phyloP scores from a whole-genome alignment of 2,888 invertebrate genomes.

The Galeopsomyia nigrocyanea region DNA sequence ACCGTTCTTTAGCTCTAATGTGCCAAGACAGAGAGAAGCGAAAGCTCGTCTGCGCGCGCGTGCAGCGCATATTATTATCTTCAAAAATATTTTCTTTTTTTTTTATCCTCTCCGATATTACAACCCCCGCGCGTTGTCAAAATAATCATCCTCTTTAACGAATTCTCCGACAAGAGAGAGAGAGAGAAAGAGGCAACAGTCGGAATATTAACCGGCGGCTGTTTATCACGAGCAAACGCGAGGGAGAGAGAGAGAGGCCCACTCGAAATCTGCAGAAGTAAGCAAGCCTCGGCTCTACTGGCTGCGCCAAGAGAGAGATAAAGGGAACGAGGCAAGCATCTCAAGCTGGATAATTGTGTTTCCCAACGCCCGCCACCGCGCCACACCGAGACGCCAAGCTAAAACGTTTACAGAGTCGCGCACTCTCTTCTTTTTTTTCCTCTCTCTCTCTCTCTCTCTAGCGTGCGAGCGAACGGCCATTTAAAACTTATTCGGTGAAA shows the following conservation, averaged over 20 bases:
- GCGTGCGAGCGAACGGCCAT: constrained; percentile 22
- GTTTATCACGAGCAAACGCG: constrained; percentile 9
- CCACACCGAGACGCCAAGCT: constrained; percentile 45
- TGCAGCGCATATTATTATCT: no score
- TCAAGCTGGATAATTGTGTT: constrained; percentile 58
- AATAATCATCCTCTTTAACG: no score
- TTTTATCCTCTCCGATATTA: no score
- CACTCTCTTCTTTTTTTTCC: constrained; percentile 38
- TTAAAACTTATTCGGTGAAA: constrained; percentile 38
- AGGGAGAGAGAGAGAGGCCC: background rate
- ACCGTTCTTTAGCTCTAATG: no score
- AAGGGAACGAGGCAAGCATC: background rate
- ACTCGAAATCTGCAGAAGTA: background rate
- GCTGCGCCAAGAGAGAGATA: background rate
- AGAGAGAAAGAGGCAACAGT: background rate
- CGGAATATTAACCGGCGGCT: background rate
- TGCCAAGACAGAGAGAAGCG: no score
- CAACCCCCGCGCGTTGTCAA: no score
- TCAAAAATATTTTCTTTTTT: no score
- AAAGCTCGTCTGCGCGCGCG: no score
- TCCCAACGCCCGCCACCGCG: constrained; percentile 48
- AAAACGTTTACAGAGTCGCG: constrained; percentile 55
- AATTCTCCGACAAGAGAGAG: no score
- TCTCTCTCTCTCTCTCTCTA: constrained; percentile 26
- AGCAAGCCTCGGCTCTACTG: constrained; percentile 5